A percentile compares a stretch with the other conserved stretches of the same genome.
Evolutionary conservation across 2,113 vertebrate genomes (phyloP).

Genomic region (Struthio camelus): DNA sequence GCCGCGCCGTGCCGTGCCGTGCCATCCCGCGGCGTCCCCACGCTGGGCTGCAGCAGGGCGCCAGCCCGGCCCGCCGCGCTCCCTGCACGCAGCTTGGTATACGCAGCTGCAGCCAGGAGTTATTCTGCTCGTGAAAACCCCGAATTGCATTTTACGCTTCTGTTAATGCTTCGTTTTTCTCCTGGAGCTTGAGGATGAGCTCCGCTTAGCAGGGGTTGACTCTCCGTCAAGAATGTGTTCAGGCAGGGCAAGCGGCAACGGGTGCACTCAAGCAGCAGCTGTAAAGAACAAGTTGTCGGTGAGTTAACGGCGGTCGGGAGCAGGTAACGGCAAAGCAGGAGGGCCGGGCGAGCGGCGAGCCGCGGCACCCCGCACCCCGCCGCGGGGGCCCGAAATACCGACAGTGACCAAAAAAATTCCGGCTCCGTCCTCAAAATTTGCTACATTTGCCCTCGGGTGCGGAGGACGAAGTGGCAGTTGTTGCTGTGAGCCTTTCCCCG

Average conservation of each 20-base stretch:
- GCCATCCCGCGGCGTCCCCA: no score
- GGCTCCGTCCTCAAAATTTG: no score
- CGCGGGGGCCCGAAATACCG: no score
- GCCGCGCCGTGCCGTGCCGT: no score
- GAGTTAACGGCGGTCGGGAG: no score
- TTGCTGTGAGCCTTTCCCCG: constrained; percentile 65
- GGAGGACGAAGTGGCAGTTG: constrained; percentile 75
- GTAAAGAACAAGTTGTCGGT: no score
- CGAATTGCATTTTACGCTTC: neutral
- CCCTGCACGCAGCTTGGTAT: accelerated
- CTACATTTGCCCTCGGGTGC: no score
- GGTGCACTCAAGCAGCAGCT: constrained; percentile 11
- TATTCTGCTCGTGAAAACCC: neutral
- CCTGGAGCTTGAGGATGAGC: neutral
- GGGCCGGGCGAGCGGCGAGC: no score
- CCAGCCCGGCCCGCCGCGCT: accelerated
- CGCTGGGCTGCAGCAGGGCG: no score
- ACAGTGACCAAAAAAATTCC: no score
- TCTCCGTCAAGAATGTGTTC: constrained; percentile 22
- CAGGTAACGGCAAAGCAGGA: neutral
- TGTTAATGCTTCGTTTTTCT: constrained; percentile 8
- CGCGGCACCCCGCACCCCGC: no score
- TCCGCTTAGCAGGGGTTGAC: neutral
- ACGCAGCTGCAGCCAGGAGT: neutral
- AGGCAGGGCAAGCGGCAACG: constrained; percentile 36